Base-by-base conservation (phyloP, 92 coral and sea anemone genomes). In the Palythoa grandis region DNA sequence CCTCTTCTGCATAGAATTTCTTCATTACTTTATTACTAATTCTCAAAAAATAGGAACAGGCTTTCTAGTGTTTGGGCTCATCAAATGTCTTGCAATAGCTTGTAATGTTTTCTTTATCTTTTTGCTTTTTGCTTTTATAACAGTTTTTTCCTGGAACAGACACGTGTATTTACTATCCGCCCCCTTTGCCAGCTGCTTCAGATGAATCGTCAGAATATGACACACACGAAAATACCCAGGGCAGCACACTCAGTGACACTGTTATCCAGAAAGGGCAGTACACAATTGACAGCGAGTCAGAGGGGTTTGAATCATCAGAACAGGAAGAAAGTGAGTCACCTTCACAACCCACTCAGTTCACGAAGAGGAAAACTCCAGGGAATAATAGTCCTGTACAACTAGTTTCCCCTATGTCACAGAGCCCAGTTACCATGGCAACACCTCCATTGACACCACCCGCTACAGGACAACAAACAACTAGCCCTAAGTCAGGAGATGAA, bases 231-330 rank as follows among this genome's bases (percentile, higher is more conserved):
- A 53, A 48, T 11, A 77, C 83, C 12, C 69, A 77, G 83, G 74
- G 19, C 23, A 80, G 85, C 75, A 80, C 74, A 24, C 2, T 63
- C 7, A 80, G 85, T 13, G 85, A 80, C 63, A 80, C 85, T 63
- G 74, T 80, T 5, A 25, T 80, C 23, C 53, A 43, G 39, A 80
- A 67, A 6, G 60, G 74, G 50, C 57, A 43, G 47, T 80, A 43
- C 40, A 66, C 85, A 23, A 80, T 80, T 67, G 85, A 80, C 24
- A 80, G 85, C 15, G 85, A 80, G 61, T 80, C 85, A 10, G 84
- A 65, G 11, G 85, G 73, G 5, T 65, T 19, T 23, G 73, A 48
- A 22, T 66, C 75, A 12, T 78, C 83, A 16, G 83, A 78, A 78
- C 85, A 66, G 6, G 85, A 80, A 2, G 85, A 80, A 50, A 66